Conservation (phyloP, 64 coral and sea anemone species). For the Dendrophyllia cribrosa region DNA sequence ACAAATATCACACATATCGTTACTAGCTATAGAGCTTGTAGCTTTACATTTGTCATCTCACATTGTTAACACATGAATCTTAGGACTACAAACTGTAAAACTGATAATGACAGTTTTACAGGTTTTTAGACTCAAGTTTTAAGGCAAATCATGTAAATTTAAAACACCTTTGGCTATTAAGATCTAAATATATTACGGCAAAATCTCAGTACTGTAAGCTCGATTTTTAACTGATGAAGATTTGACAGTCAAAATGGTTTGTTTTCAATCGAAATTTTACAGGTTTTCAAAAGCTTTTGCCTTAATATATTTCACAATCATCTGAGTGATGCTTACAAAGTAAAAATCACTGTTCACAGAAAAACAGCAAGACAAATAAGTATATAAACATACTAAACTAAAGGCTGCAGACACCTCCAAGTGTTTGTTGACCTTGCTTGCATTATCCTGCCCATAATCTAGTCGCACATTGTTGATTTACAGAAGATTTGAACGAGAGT, state of each 20-base stretch:
- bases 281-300: too few species aligned
- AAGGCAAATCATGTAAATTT: too few species aligned
- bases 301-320: not conserved
- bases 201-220: too few species aligned
- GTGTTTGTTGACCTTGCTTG: slow-evolving; percentile 8
- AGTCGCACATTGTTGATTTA: slow-evolving; percentile 26
- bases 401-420: not conserved
- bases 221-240: too few species aligned
- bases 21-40: not conserved
- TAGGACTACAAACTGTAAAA: too few species aligned
- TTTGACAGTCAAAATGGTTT: too few species aligned
- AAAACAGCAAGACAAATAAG: too few species aligned
- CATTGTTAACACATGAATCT: not conserved
- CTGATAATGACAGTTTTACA: too few species aligned
- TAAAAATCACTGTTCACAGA: not conserved
- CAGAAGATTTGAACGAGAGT: slow-evolving; percentile 6
- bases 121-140: too few species aligned
- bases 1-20: not conserved
- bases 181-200: too few species aligned
- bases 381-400: not conserved
- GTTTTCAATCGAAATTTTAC: too few species aligned
- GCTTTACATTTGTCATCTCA: not conserved
- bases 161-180: too few species aligned
- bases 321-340: not conserved
- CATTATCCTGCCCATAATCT: slow-evolving; percentile 7